Conservation (phyloP, 2,113 vertebrate species). For the Podocnemis expansa region DNA sequence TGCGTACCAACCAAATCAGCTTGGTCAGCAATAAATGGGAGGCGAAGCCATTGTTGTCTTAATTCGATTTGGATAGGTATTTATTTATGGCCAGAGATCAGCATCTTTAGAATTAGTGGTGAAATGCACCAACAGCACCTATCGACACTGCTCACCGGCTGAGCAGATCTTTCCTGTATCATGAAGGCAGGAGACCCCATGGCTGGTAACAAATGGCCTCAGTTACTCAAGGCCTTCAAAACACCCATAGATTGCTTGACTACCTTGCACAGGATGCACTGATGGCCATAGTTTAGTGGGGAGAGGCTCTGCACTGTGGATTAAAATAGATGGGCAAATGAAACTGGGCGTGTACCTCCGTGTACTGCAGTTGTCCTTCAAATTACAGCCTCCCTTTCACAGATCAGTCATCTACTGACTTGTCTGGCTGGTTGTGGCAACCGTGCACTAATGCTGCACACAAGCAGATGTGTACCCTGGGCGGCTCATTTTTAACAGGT, state of each 20-base stretch:
- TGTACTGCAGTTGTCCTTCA: too few relatives aligned
- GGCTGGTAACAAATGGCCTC: not conserved
- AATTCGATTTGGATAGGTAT: not conserved
- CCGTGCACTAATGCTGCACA: not conserved
- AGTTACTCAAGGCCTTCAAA: not conserved
- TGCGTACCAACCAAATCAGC: not conserved
- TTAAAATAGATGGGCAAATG: not conserved
- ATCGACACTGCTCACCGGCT: too few relatives aligned
- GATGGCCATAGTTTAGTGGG: not conserved
- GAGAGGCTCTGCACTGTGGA: not conserved
- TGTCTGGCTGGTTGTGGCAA: not conserved
- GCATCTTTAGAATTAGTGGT: not conserved
- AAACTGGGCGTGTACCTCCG: not conserved
- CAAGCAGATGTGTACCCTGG: rapidly evolving
- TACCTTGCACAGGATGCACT: not conserved
- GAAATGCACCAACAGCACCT: not conserved
- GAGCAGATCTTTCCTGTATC: not conserved
- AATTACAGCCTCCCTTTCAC: not conserved
- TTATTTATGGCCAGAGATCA: not conserved
- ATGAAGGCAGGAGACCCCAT: not conserved
- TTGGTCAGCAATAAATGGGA: not conserved
- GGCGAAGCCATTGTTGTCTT: not conserved
- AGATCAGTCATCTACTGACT: not conserved
- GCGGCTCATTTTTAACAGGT: not conserved
- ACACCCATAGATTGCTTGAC: not conserved